These are phyloP conservation scores for Cercopithecus petaurista DNA, from an alignment of 2,797 vertebrate genomes.

Conservation along the genomic window DNA sequence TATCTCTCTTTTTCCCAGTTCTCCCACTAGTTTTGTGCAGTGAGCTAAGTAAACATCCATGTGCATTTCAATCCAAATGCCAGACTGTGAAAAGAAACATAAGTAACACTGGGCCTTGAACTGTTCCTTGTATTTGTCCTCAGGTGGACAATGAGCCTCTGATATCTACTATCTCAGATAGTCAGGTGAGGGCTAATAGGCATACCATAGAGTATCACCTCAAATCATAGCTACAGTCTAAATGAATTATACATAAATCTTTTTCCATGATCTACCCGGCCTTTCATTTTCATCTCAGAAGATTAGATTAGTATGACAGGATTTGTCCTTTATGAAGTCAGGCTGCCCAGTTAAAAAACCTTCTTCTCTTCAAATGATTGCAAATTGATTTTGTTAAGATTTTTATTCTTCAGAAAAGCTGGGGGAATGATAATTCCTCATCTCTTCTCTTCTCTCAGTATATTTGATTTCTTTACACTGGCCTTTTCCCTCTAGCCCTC, in stretches of 20 bases:
- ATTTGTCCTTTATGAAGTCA: conserved; percentile 70
- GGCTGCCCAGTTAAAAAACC: conserved; percentile 49
- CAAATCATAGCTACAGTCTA: neutral
- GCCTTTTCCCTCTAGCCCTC: neutral
- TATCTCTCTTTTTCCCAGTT: neutral
- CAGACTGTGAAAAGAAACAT: neutral
- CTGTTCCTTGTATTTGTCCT: neutral
- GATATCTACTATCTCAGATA: neutral
- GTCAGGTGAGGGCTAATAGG: neutral
- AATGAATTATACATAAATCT: conserved; percentile 58
- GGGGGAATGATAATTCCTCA: neutral
- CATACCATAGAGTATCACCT: neutral
- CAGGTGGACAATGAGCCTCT: neutral
- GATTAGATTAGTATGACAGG: conserved; percentile 63
- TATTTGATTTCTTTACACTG: conserved; percentile 1
- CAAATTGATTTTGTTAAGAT: conserved; percentile 71
- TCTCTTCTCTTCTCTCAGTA: neutral
- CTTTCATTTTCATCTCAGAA: conserved; percentile 72
- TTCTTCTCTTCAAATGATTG: conserved; percentile 52
- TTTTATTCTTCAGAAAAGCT: conserved; percentile 49
- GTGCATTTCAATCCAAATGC: neutral
- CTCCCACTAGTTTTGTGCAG: neutral
- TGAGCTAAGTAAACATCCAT: neutral
- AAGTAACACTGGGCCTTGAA: neutral
- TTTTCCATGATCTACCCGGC: conserved; percentile 42